Evolutionary conservation across 2,888 invertebrate genomes (phyloP).

Genomic region (Drosophila atroscutellata): DNA sequence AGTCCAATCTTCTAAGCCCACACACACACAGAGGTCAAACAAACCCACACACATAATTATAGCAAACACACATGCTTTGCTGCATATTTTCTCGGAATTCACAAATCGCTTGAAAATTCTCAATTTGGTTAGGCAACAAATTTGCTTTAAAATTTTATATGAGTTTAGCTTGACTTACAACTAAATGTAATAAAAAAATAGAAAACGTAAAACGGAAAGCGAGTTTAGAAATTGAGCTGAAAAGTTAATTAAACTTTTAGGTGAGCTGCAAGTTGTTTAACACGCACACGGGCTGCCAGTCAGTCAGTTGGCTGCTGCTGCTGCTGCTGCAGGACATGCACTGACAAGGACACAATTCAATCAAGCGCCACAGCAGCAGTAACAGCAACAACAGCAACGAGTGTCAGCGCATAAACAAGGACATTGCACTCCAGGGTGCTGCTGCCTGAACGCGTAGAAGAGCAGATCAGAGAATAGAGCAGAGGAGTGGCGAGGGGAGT

Average conservation of each 20-base stretch:
- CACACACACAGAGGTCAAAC: neutral
- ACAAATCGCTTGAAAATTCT: constrained; percentile 4
- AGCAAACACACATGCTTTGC: neutral
- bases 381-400: constrained; percentile 33
- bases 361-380: constrained; percentile 63
- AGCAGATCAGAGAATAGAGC: neutral
- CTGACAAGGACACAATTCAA: constrained; percentile 79
- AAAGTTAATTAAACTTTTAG: constrained; percentile 74
- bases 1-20: constrained; percentile 33
- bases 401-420: constrained; percentile 77
- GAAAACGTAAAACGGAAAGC: constrained; percentile 15
- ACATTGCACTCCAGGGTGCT: constrained; percentile 78
- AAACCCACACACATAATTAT: constrained; percentile 29
- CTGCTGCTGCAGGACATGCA: constrained; percentile 54
- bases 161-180: constrained; percentile 20
- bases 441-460: constrained; percentile 15
- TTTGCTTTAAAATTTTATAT: constrained; percentile 23
- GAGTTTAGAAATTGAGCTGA: constrained; percentile 67
- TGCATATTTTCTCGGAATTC: neutral
- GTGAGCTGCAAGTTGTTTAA: constrained; percentile 38
- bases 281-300: constrained; percentile 40
- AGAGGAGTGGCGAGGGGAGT: neutral
- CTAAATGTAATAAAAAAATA: constrained; percentile 7
- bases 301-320: constrained; percentile 1
- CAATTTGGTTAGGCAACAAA: constrained; percentile 5